Percentiles rank a stretch among this genome's conserved stretches.
These are phyloP conservation scores for Gephyroberyx darwinii DNA, from an alignment of 2,797 vertebrate species.

Conservation along the genomic window DNA sequence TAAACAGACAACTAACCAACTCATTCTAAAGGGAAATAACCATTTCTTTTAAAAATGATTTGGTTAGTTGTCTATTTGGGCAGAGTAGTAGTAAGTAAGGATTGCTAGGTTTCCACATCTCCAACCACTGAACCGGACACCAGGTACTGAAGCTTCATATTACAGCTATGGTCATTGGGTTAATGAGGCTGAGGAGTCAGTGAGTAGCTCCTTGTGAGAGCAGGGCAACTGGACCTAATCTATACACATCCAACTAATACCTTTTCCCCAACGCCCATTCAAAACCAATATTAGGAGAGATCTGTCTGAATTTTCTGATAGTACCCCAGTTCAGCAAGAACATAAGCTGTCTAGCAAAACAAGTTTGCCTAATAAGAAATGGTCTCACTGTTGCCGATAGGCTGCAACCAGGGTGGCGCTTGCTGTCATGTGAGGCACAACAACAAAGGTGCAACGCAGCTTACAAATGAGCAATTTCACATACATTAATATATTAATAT, in stretches of 20 bases:
- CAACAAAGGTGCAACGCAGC: background rate
- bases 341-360: background rate
- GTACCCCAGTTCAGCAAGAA: background rate
- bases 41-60: no score
- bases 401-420: background rate
- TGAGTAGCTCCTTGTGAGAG: background rate
- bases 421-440: background rate
- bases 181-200: background rate
- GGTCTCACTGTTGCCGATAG: background rate
- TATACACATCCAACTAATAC: background rate
- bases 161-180: background rate
- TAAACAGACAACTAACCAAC: no score
- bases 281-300: background rate
- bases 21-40: no score
- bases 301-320: background rate
- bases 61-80: no score
- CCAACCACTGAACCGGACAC: background rate
- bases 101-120: background rate
- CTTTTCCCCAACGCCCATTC: no score
- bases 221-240: background rate
- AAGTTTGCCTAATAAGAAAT: background rate
- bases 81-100: no score
- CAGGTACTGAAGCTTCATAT: background rate
- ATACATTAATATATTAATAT: background rate
- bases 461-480: background rate